Evolutionary conservation across 2,888 invertebrate genomes (phyloP).

Genomic region (Salpingus planirostris): DNA sequence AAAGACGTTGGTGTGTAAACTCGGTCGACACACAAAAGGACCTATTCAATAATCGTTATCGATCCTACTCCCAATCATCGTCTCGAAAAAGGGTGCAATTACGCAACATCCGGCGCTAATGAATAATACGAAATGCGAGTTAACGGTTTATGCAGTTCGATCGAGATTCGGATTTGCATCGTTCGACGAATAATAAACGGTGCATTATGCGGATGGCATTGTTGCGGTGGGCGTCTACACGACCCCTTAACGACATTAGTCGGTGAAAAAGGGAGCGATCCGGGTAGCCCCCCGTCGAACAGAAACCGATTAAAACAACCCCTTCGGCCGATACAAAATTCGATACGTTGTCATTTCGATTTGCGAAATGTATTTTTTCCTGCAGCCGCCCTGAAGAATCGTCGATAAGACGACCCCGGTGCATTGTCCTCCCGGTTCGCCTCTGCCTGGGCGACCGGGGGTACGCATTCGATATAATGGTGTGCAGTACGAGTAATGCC

Average conservation of each 20-base stretch:
- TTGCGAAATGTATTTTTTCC: constrained; percentile 37
- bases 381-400: constrained; percentile 21
- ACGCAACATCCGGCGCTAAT: too few species aligned
- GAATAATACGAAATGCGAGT: too few species aligned
- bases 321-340: constrained; percentile 38
- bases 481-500: constrained; percentile 18
- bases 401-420: constrained; percentile 23
- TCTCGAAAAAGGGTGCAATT: too few species aligned
- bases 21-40: too few species aligned
- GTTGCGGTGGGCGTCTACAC: constrained; percentile 38
- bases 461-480: constrained; percentile 1
- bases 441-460: constrained; percentile 21
- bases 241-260: constrained; percentile 40
- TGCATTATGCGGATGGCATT: too few species aligned
- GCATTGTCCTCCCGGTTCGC: constrained; percentile 16
- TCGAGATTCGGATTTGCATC: too few species aligned
- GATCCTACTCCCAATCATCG: too few species aligned
- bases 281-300: constrained; percentile 33
- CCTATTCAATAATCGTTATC: too few species aligned
- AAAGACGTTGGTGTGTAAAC: too few species aligned
- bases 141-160: too few species aligned
- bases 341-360: constrained; percentile 43
- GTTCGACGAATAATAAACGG: too few species aligned
- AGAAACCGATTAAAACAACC: constrained; percentile 43
- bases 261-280: constrained; percentile 31